phyloP scores from a whole-genome alignment of 1,140 invertebrate genomes.

The Triops longicaudatus region DNA sequence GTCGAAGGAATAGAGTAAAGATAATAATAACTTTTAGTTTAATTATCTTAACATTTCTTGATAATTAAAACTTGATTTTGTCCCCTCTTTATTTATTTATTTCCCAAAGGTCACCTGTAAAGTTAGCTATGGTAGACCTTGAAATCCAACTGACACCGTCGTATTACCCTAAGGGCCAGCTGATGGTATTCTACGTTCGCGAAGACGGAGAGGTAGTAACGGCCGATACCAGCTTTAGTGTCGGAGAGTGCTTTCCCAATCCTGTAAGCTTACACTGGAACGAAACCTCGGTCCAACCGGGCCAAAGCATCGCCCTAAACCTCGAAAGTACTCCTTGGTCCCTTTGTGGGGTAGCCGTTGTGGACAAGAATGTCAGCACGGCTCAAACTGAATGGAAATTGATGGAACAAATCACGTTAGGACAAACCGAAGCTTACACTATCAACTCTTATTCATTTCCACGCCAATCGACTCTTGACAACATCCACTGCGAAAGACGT shows the following conservation, averaged over 20 bases:
- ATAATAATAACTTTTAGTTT: too few relatives aligned
- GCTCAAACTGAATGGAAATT: neutral
- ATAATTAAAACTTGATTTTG: too few relatives aligned
- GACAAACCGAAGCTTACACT: neutral
- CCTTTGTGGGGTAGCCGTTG: neutral
- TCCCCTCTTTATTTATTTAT: too few relatives aligned
- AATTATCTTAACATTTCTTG: too few relatives aligned
- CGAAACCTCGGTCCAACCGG: neutral
- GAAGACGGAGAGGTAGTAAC: conserved; percentile 18
- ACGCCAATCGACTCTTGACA: neutral
- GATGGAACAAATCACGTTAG: neutral
- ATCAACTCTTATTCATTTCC: neutral
- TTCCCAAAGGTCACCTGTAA: too few relatives aligned
- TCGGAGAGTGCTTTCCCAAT: neutral
- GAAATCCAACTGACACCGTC: neutral
- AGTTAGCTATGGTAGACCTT: neutral
- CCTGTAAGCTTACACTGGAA: neutral
- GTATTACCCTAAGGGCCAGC: neutral
- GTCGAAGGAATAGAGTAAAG: neutral
- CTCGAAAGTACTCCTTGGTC: neutral
- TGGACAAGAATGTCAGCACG: neutral
- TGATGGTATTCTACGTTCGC: neutral
- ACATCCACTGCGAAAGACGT: neutral
- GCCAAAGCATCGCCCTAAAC: neutral
- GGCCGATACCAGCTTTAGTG: neutral